Conservation (phyloP, 1,140 invertebrate species). For the Caenorhabditis latens region DNA sequence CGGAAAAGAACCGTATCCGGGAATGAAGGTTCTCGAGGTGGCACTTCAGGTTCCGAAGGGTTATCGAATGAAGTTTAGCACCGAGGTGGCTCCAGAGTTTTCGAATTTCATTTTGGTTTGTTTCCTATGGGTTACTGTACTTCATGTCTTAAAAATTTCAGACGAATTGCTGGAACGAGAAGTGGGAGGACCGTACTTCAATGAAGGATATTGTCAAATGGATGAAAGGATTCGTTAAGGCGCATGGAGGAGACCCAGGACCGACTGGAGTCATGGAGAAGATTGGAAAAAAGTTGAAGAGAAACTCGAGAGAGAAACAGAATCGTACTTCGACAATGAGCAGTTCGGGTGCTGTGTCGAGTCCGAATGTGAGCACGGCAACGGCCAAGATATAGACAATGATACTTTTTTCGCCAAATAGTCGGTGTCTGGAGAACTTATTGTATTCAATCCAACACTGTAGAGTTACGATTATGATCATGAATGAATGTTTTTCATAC, state of each 20-base stretch:
- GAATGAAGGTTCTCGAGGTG: slow-evolving; percentile 65
- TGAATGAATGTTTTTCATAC: too few relatives aligned
- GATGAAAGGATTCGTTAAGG: slow-evolving; percentile 5
- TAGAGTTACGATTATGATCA: too few relatives aligned
- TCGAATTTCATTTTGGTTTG: not conserved
- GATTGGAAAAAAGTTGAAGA: slow-evolving; percentile 1
- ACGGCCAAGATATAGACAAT: too few relatives aligned
- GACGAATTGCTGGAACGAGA: not conserved
- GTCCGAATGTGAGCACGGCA: too few relatives aligned
- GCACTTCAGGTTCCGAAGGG: slow-evolving; percentile 58
- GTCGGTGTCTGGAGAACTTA: too few relatives aligned
- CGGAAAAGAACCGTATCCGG: slow-evolving; percentile 67
- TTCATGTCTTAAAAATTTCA: not conserved
- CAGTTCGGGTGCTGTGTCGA: too few relatives aligned
- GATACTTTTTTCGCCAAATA: too few relatives aligned
- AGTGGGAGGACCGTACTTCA: not conserved
- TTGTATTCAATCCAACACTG: too few relatives aligned
- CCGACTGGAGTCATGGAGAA: not conserved
- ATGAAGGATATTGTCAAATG: slow-evolving; percentile 20
- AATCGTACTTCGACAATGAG: not conserved
- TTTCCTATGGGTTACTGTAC: not conserved
- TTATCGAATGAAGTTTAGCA: slow-evolving; percentile 64
- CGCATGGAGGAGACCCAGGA: not conserved
- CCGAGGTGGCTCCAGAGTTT: not conserved
- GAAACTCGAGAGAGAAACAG: not conserved